phyloP scores from a whole-genome alignment of 2,797 vertebrate genomes.

The Microcaecilia unicolor region DNA sequence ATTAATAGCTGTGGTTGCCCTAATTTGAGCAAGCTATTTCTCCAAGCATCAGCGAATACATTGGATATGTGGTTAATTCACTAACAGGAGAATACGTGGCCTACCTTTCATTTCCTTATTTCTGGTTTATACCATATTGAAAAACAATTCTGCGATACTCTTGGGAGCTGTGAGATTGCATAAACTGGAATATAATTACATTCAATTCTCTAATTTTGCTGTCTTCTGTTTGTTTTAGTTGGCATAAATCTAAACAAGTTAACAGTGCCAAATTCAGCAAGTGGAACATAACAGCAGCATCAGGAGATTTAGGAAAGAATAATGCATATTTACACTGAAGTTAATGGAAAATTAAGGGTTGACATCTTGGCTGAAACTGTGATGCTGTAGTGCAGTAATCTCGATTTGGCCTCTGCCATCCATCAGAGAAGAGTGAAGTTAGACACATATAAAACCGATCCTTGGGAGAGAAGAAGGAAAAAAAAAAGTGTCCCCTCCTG shows the following conservation, averaged over 20 bases:
- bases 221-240: constrained; percentile 43
- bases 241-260: constrained; percentile 33
- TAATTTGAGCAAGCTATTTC: no score
- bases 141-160: constrained; percentile 17
- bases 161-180: constrained; percentile 27
- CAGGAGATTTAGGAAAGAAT: constrained; percentile 38
- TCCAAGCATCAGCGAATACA: no score
- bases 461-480: no score
- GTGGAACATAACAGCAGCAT: constrained; percentile 37
- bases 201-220: constrained; percentile 38
- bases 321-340: constrained; percentile 29
- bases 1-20: no score
- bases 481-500: no score
- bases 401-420: no score
- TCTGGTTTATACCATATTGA: constrained; percentile 21
- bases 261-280: constrained; percentile 32
- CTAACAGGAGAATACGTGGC: background rate
- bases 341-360: no score
- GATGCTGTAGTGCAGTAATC: no score
- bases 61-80: no score
- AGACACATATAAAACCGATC: no score
- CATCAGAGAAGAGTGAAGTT: no score
- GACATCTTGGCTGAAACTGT: no score
- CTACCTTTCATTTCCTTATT: constrained; percentile 3
- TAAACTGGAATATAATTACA: constrained; percentile 36